Evolutionary conservation across 2,797 vertebrate species (phyloP), one percentile per base, ranked within the genome.

Genomic region (Dallia pectoralis): DNA sequence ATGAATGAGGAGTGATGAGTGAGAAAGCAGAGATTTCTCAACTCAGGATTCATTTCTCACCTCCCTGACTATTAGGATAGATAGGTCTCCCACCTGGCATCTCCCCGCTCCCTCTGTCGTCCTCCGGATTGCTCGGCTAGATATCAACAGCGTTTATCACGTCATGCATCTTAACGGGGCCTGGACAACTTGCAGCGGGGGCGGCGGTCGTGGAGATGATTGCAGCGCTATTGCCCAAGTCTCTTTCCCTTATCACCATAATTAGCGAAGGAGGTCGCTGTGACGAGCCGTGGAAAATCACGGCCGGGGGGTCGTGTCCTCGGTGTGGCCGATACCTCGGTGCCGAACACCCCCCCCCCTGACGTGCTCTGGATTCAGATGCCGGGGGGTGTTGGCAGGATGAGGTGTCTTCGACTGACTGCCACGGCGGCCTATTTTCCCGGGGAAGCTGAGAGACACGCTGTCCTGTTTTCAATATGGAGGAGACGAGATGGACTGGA

Each of bases 181-280:
- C 19, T 18, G 1, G 72, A 9, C 40, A 64, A 67, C 30, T 47
- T 14, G 7, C 61, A 69, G 59, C 70, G 44, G 49, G 18, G 48
- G 0, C 22, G 71, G 75, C 78, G 78, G 65, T 78, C 72, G 79
- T 65, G 67, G 75, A 44, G 61, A 65, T 49, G 77, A 84, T 77
- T 69, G 72, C 73, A 62, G 76, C 49, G 47, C 44, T 19, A 14
- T 19, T 51, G 25, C 51, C 22, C 53, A 2, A 3, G 40, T 25
- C 22, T 59, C 53, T 30, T 71, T 73, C 75, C 62, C 77, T 82
- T 88, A 85, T 87, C 85, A 82, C 80, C 77, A 76, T 87, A 84
- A 90, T 86, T 88, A 85, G 72, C 76, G 75, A 1, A n/a, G 69
- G 76, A 82, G 89, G 82, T 85, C 84, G 87, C 30, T 76, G 81